A percentile compares a stretch with the other conserved stretches of the same genome.
Conservation (phyloP, 2,113 vertebrate genomes). For the Ancistrus triradiatus region DNA sequence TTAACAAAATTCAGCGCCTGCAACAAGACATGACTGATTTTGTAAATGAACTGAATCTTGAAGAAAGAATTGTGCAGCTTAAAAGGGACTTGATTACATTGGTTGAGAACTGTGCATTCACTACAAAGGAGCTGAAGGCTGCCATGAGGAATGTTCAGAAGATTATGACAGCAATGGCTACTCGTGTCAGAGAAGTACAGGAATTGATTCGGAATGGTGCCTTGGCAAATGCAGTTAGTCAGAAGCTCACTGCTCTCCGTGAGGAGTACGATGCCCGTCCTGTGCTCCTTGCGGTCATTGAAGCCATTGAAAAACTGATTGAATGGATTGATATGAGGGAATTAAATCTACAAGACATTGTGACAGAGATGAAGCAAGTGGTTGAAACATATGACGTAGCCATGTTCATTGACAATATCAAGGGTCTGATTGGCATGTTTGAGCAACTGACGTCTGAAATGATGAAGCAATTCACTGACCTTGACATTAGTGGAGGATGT, state of each 20-base stretch:
- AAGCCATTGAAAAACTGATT: slow-evolving; percentile 59
- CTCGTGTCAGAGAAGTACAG: slow-evolving; percentile 59
- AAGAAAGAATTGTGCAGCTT: slow-evolving; percentile 61
- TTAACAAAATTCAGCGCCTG: slow-evolving; percentile 65
- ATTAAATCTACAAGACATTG: slow-evolving; percentile 53
- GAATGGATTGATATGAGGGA: slow-evolving; percentile 64
- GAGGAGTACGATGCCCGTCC: slow-evolving; percentile 70
- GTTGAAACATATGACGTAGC: slow-evolving; percentile 68
- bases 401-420: slow-evolving; percentile 57
- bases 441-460: slow-evolving; percentile 52
- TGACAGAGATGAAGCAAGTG: slow-evolving; percentile 61
- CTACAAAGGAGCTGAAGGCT: slow-evolving; percentile 71
- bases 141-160: slow-evolving; percentile 63
- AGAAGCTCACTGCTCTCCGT: slow-evolving; percentile 69
- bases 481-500: slow-evolving; percentile 71
- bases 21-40: slow-evolving; percentile 67
- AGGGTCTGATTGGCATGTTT: slow-evolving; percentile 49
- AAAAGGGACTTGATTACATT: slow-evolving; percentile 70
- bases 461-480: slow-evolving; percentile 59
- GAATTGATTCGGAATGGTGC: slow-evolving; percentile 60
- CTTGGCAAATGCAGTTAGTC: slow-evolving; percentile 64
- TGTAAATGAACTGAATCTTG: slow-evolving; percentile 68
- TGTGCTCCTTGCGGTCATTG: slow-evolving; percentile 62
- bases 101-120: slow-evolving; percentile 65
- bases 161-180: slow-evolving; percentile 59